These are phyloP conservation scores for Austrofundulus limnaeus DNA, from an alignment of 2,113 vertebrate genomes.

Conservation along the genomic window DNA sequence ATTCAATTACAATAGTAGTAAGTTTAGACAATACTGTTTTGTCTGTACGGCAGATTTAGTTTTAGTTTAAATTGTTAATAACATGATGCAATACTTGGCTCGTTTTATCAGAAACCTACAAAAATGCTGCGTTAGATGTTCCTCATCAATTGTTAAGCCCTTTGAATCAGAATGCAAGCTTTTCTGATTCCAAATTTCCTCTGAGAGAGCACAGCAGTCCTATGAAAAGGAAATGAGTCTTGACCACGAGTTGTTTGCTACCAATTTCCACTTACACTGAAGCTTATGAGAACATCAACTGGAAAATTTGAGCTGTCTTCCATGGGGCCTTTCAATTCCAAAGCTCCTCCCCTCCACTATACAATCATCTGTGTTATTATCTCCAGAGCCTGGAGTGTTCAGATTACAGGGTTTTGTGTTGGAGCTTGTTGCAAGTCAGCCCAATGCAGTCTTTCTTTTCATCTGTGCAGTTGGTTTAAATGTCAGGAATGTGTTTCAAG, in stretches of 20 bases:
- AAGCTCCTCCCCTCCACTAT: slow-evolving; percentile 1
- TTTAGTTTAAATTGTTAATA: not conserved
- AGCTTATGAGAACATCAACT: slow-evolving; percentile 24
- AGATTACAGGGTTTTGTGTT: slow-evolving; percentile 69
- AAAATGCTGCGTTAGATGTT: slow-evolving; percentile 5
- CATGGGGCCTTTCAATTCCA: slow-evolving; percentile 31
- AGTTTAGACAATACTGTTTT: too few relatives aligned
- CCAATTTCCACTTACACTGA: slow-evolving; percentile 14
- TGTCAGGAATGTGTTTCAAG: slow-evolving; percentile 34
- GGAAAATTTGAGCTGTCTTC: slow-evolving; percentile 37
- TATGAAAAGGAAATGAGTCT: slow-evolving; percentile 30
- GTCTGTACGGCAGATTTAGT: too few relatives aligned
- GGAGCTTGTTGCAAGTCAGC: slow-evolving; percentile 55
- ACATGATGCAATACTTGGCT: slow-evolving; percentile 13
- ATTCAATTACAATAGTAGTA: too few relatives aligned
- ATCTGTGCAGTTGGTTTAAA: slow-evolving; percentile 28
- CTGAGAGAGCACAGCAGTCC: not conserved
- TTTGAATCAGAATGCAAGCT: slow-evolving; percentile 13
- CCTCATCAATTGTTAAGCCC: slow-evolving; percentile 1
- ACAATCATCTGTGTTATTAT: slow-evolving; percentile 67
- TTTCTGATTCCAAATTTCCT: slow-evolving; percentile 25
- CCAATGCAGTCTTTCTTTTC: slow-evolving; percentile 58
- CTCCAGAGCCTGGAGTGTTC: slow-evolving; percentile 46
- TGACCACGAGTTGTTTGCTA: slow-evolving; percentile 22
- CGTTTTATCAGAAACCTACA: slow-evolving; percentile 9